Percentiles rank a stretch among this genome's conserved stretches.
phyloP scores from a whole-genome alignment of 2,888 invertebrate species.

The Cerceris rybyensis region DNA sequence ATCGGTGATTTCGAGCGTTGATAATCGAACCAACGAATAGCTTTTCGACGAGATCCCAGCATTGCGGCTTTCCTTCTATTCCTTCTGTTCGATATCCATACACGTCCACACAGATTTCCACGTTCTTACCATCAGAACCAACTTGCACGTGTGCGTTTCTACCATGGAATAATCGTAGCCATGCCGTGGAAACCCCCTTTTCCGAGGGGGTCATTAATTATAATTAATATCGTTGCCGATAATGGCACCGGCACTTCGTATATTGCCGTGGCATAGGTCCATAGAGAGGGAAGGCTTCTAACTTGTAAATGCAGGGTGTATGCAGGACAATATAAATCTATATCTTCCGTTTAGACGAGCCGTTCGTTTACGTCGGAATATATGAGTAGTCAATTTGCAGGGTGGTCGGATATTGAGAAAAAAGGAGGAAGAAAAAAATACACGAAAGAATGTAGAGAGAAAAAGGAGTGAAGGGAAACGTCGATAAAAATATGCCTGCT shows the following conservation, averaged over 20 bases:
- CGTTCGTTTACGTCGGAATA: constrained; percentile 1
- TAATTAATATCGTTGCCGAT: constrained; percentile 65
- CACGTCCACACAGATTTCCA: background rate
- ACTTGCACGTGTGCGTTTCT: background rate
- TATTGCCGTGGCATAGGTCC: constrained; percentile 39
- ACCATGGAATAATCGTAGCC: constrained; percentile 42
- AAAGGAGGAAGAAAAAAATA: background rate
- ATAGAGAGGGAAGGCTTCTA: constrained; percentile 42
- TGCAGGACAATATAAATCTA: constrained; percentile 41
- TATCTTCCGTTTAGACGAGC: constrained; percentile 29
- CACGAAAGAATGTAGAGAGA: background rate
- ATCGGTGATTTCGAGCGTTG: constrained; percentile 37
- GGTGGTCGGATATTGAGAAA: background rate
- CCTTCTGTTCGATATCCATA: background rate
- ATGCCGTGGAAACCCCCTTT: constrained; percentile 36
- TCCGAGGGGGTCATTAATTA: constrained; percentile 62
- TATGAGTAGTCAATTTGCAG: constrained; percentile 37
- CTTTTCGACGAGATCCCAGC: constrained; percentile 34
- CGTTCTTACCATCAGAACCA: background rate
- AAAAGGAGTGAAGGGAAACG: background rate
- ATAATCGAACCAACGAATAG: constrained; percentile 48
- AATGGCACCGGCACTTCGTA: constrained; percentile 55
- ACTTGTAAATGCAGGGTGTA: constrained; percentile 30
- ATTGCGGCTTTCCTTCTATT: constrained; percentile 9
- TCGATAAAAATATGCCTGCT: constrained; percentile 39